Percentiles rank a stretch among this genome's conserved stretches.
These are phyloP conservation scores for Apamea monoglypha DNA, from an alignment of 2,888 invertebrate genomes.

Conservation along the genomic window DNA sequence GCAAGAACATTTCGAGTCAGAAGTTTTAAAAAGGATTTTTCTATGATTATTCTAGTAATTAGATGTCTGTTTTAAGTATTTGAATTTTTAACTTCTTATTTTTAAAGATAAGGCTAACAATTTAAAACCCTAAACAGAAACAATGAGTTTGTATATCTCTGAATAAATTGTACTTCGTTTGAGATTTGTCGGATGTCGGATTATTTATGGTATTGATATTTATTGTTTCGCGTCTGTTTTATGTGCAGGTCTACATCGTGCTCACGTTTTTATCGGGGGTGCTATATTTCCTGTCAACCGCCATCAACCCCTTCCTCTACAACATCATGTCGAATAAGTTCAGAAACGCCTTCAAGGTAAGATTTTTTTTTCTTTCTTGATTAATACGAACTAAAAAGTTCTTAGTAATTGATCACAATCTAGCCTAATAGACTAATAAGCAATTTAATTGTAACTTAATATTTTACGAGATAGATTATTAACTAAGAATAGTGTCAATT, in stretches of 20 bases:
- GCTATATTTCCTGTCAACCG: slow-evolving; percentile 97
- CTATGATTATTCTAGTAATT: neutral
- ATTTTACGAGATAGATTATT: too few relatives aligned
- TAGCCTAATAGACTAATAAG: too few relatives aligned
- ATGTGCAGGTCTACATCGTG: slow-evolving; percentile 91
- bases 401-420: too few relatives aligned
- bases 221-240: slow-evolving; percentile 42
- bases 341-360: slow-evolving; percentile 97
- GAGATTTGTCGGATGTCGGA: slow-evolving; percentile 21
- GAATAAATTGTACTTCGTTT: slow-evolving; percentile 22
- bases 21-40: slow-evolving; percentile 3
- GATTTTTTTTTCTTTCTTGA: too few relatives aligned
- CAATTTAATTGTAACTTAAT: too few relatives aligned
- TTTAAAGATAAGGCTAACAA: too few relatives aligned
- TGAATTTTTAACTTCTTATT: neutral
- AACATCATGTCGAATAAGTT: slow-evolving; percentile 99
- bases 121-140: neutral
- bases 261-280: slow-evolving; percentile 96
- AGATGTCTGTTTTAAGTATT: neutral
- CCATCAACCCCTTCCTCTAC: slow-evolving; percentile 98
- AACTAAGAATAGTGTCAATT: too few relatives aligned
- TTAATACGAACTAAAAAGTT: too few relatives aligned
- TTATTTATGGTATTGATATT: slow-evolving; percentile 52
- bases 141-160: neutral
- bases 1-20: neutral